These are phyloP conservation scores for Ylistrum balloti DNA, from an alignment of 1,140 invertebrate genomes.

Conservation along the genomic window DNA sequence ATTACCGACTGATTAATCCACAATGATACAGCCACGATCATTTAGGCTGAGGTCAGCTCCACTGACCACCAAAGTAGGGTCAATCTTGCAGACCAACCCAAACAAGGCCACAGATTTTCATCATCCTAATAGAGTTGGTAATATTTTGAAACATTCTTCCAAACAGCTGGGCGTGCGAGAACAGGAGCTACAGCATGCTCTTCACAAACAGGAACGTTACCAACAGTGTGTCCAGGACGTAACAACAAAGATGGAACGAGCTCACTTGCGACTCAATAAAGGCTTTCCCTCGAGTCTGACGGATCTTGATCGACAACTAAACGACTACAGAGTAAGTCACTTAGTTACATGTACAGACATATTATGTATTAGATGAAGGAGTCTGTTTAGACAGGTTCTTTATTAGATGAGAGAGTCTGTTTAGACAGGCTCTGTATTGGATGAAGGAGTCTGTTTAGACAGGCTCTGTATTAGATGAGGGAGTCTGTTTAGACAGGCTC, in stretches of 20 bases:
- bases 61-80: neutral
- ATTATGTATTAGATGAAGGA: too few species aligned
- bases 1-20: neutral
- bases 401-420: too few species aligned
- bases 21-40: constrained; percentile 33
- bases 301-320: constrained; percentile 68
- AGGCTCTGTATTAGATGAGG: too few species aligned
- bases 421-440: too few species aligned
- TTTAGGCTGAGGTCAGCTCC: constrained; percentile 14
- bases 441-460: too few species aligned
- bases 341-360: too few species aligned
- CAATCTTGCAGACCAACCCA: neutral
- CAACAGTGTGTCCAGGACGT: constrained; percentile 76
- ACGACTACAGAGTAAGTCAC: constrained; percentile 75
- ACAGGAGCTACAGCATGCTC: constrained; percentile 70
- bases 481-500: too few species aligned
- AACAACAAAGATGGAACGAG: constrained; percentile 72
- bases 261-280: constrained; percentile 63
- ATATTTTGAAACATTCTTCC: constrained; percentile 50
- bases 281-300: constrained; percentile 62
- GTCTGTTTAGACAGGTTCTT: too few species aligned
- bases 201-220: constrained; percentile 76
- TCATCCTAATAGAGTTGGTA: constrained; percentile 27
- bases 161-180: constrained; percentile 74
- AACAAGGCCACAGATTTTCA: neutral